phyloP scores from a whole-genome alignment of 2,888 invertebrate species.

The Eugnorisma glareosa region DNA sequence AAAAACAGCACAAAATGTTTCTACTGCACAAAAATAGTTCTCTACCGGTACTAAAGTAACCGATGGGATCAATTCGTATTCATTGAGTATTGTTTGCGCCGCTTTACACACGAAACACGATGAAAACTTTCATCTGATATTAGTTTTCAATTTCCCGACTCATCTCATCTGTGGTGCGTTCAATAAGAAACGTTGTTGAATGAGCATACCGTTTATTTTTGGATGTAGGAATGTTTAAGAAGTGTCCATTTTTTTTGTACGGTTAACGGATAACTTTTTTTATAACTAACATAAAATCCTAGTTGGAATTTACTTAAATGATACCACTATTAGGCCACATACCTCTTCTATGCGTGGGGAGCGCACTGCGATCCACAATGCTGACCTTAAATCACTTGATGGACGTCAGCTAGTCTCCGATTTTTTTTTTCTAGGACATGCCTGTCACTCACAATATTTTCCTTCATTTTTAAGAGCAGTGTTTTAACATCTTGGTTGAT shows the following conservation, averaged over 20 bases:
- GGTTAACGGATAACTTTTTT: background rate
- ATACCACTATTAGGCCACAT: background rate
- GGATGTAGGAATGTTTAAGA: conserved; percentile 10
- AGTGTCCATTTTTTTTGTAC: background rate
- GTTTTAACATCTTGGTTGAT: background rate
- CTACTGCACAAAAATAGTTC: conserved; percentile 40
- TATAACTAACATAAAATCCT: too few species aligned
- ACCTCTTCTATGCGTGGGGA: background rate
- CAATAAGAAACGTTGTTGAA: conserved; percentile 61
- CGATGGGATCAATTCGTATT: conserved; percentile 67
- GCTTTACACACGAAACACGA: conserved; percentile 70
- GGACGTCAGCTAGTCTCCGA: background rate
- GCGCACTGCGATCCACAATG: background rate
- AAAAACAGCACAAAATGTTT: conserved; percentile 31
- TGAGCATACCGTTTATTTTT: conserved; percentile 27
- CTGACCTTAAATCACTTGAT: background rate
- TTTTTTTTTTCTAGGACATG: background rate
- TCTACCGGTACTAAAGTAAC: conserved; percentile 42
- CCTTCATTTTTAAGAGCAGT: background rate
- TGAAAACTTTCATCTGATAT: conserved; percentile 78
- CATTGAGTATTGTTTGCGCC: conserved; percentile 67
- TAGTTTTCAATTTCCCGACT: conserved; percentile 78
- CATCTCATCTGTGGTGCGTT: conserved; percentile 62
- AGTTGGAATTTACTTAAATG: too few species aligned
- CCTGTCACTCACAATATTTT: background rate